Base-by-base conservation (phyloP, 2,797 vertebrate genomes). In the Thripadectes ignobilis region DNA sequence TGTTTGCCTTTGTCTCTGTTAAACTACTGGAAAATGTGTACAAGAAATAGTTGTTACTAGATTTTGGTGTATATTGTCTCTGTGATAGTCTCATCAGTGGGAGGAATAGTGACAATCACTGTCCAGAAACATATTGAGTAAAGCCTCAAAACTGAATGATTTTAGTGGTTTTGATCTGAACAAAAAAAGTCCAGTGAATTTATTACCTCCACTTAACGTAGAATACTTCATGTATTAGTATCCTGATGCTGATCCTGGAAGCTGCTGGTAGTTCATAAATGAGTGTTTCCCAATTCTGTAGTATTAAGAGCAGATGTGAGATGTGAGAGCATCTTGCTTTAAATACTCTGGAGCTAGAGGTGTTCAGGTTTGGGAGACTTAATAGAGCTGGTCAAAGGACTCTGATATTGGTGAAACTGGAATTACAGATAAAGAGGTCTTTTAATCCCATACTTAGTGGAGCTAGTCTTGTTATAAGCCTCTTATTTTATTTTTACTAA, bases 401-500 rank as follows among this genome's bases (percentile, higher is more conserved):
- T 43, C 59, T 83, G 32, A 34, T 82, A 20, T 71, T 85, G 77
- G 41, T 18, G 30, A 85, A 93, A 78, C 63, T 79, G 87, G 74
- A 85, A 75, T 66, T 85, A 52, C 30, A 67, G 72, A 29, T 48
- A 79, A 84, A 62, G 26, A 67, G 16, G 34, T 67, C 7, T 84
- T 91, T 75, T 74, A 92, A 80, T 62, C 69, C 51, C 29, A 11
- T 67, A 24, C 58, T 88, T 88, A 73, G 43, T 73, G 43, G 20
- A 73, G 32, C 49, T 74, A 63, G 49, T 68, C 63, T 68, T 69
- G 27, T 89, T 83, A 36, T 23, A 88, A 93, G 80, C n/a, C 32
- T 91, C 93, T 93, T 85, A 46, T 65, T 88, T 92, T 88, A 51
- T 87, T 89, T 91, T 91, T 85, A 41, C 34, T 72, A 72, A 73